Evolutionary conservation across 2,888 invertebrate species (phyloP).

Genomic region (Drosophila sordidula): DNA sequence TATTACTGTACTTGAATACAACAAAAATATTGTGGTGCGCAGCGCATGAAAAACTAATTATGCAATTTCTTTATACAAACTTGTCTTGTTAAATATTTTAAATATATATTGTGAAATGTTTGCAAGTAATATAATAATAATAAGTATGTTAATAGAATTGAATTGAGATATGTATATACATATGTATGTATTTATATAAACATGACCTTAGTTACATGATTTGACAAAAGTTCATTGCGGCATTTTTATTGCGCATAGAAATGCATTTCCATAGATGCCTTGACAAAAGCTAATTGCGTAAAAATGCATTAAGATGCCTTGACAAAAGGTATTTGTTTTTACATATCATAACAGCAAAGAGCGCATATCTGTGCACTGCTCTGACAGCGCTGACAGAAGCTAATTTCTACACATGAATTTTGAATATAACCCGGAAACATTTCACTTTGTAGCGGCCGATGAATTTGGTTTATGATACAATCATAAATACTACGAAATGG

Average conservation of each 20-base stretch:
- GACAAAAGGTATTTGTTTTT: too few species aligned
- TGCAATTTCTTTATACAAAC: too few species aligned
- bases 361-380: neutral
- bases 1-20: too few species aligned
- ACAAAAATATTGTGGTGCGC: too few species aligned
- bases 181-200: neutral
- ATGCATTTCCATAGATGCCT: neutral
- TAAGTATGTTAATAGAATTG: neutral
- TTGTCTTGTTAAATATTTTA: too few species aligned
- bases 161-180: neutral
- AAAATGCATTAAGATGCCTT: neutral
- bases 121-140: too few species aligned
- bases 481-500: slow-evolving; percentile 6
- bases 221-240: slow-evolving; percentile 16
- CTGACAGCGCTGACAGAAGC: slow-evolving; percentile 3
- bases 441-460: neutral
- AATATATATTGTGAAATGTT: too few species aligned
- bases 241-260: neutral
- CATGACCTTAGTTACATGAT: neutral
- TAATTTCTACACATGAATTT: neutral
- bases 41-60: too few species aligned
- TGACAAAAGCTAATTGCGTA: slow-evolving; percentile 17
- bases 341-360: too few species aligned
- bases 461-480: neutral
- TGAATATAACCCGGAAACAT: neutral